Evolutionary conservation across 2,113 vertebrate species (phyloP).

Genomic region (Leiothrix lutea): DNA sequence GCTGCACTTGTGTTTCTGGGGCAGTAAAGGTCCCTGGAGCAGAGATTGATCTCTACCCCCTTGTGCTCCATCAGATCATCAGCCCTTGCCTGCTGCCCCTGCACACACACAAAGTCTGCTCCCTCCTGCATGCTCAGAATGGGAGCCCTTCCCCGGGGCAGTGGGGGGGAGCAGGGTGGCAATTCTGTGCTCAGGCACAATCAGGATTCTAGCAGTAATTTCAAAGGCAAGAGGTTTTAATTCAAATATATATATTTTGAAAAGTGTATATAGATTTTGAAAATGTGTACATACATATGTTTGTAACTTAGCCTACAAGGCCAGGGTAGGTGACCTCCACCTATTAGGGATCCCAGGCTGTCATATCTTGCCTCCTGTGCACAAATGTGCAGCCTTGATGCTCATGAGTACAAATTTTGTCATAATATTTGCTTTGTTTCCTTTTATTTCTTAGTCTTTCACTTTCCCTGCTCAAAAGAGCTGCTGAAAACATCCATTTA

Average conservation of each 20-base stretch:
- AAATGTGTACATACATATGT: neutral
- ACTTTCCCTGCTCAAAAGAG: neutral
- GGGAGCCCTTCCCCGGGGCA: neutral
- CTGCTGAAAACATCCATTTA: neutral
- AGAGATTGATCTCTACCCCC: neutral
- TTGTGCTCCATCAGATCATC: neutral
- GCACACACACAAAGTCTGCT: neutral
- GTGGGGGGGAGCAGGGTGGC: too few species aligned
- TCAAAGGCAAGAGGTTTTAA: neutral
- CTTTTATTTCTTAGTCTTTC: neutral
- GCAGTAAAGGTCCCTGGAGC: neutral
- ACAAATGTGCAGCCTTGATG: neutral
- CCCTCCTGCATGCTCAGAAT: accelerated
- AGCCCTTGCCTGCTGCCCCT: neutral
- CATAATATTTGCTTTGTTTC: neutral
- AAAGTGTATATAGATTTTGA: neutral
- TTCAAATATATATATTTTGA: neutral
- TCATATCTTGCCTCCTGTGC: neutral
- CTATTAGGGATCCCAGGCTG: neutral
- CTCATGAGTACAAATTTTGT: neutral
- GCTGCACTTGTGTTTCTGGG: neutral
- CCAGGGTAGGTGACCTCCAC: neutral
- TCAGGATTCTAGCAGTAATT: neutral
- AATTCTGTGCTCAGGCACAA: neutral
- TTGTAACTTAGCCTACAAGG: neutral